Base-by-base conservation (phyloP, 2,113 vertebrate genomes). In the Bambusicola thoracicus region DNA sequence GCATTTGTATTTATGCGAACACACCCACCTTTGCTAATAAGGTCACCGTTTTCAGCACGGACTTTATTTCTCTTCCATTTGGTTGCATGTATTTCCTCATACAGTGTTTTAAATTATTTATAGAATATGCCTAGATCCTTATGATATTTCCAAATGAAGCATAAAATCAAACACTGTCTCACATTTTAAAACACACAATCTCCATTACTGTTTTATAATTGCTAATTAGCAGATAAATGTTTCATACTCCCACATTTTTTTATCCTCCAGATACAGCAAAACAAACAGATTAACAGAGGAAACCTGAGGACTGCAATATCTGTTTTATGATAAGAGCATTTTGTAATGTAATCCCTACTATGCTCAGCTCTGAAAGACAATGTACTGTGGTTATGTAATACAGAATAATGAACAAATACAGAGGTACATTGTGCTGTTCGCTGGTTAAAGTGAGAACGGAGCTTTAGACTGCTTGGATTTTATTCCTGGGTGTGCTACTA, bases 181-280 rank as follows among this genome's bases (percentile, higher is more conserved):
- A 41, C 40, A 17, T 79, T 94, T 85, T 79, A 92, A 92, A 94
- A 62, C 69, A 84, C 61, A 61, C 11, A 56, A 75, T 29, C 10
- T 84, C 87, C 90, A 66, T 90, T 95, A 55, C 73, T 81, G 56
- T 68, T 94, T 93, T 58, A 34, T 69, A 95, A 94, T 91, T 95
- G 80, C 74, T 95, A 94, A 97, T 95, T 95, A 93, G 73, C 80
- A 86, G 95, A 94, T 91, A 78, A 91, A 86, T 90, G 69, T 92
- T 95, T 93, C 48, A 90, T 95, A 94, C 93, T 88, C 91, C 90
- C 85, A 95, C 93, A 65, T 88, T 91, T 96, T 96, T 96, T 95
- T 93, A 91, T 95, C 30, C 96, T 83, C 94, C 72, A 90, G 91
- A 87, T 78, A 90, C 68, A 86, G 61, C 76, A 95, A 97, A 95